phyloP scores from a whole-genome alignment of 2,888 invertebrate species.

The Lepidonotus clava region DNA sequence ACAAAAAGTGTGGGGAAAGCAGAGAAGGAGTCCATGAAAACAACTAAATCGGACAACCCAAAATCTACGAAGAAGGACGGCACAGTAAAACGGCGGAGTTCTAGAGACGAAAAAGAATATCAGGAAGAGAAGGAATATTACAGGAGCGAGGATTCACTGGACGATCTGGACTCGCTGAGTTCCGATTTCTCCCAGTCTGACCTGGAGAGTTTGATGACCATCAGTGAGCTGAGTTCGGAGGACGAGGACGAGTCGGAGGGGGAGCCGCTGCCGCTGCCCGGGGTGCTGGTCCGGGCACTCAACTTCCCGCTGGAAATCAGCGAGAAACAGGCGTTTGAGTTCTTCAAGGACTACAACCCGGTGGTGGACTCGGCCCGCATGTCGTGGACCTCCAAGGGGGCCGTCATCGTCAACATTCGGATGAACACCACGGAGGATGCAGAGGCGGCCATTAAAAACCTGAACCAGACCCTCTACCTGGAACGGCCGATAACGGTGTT shows the following conservation, averaged over 20 bases:
- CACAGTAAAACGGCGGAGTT: too few species aligned
- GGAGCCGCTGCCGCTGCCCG: neutral
- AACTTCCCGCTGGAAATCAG: constrained; percentile 29
- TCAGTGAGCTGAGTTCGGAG: neutral
- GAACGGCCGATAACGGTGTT: neutral
- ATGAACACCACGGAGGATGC: neutral
- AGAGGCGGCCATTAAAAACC: neutral
- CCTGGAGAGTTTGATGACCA: neutral
- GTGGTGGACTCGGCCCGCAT: neutral
- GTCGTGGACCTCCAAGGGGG: neutral
- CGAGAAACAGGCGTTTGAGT: neutral
- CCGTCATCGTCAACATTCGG: neutral
- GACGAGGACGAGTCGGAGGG: neutral
- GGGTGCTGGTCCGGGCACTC: neutral
- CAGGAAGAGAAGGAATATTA: too few species aligned
- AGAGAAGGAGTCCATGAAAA: neutral
- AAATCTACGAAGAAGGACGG: too few species aligned
- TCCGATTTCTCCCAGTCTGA: neutral
- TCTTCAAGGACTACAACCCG: neutral
- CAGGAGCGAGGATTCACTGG: neutral
- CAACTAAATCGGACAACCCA: too few species aligned
- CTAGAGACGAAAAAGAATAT: too few species aligned
- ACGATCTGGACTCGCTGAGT: neutral
- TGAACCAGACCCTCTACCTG: neutral
- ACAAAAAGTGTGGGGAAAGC: neutral